A percentile compares a stretch with the other conserved stretches of the same genome.
These are phyloP conservation scores for Montipora cactus DNA, from an alignment of 64 coral and sea anemone species.

Conservation along the genomic window DNA sequence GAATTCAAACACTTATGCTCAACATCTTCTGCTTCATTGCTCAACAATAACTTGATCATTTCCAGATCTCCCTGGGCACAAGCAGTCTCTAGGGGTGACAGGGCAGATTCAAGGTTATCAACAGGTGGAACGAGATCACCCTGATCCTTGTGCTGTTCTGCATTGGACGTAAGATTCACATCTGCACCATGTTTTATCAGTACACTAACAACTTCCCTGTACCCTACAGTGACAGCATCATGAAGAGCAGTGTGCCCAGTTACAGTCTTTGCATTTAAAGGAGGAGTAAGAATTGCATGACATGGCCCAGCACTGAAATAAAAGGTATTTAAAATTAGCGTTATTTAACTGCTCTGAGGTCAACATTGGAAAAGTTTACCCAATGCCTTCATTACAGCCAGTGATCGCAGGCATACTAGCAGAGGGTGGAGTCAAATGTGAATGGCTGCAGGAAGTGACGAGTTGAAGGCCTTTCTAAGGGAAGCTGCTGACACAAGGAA, in stretches of 20 bases:
- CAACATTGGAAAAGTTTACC: not conserved
- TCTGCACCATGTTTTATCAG: constrained; percentile 76
- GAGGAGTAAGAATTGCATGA: constrained; percentile 47
- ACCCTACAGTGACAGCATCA: constrained; percentile 81
- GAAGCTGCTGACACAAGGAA: too few relatives aligned
- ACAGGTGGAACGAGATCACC: not conserved
- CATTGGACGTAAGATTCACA: constrained; percentile 65
- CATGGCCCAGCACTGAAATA: constrained; percentile 80
- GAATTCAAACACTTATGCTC: constrained; percentile 70
- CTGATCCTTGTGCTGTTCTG: constrained; percentile 6
- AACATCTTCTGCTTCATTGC: constrained; percentile 77
- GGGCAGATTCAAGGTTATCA: not conserved
- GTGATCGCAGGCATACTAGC: too few relatives aligned
- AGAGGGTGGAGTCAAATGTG: too few relatives aligned
- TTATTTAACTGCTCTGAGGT: not conserved
- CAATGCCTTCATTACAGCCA: too few relatives aligned
- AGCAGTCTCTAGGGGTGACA: constrained; percentile 57
- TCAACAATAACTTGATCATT: constrained; percentile 73
- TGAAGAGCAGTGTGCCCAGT: constrained; percentile 92
- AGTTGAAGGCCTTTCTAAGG: too few relatives aligned
- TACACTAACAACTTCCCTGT: constrained; percentile 78
- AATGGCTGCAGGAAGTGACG: too few relatives aligned
- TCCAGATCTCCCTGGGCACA: constrained; percentile 68
- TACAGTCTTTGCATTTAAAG: constrained; percentile 78
- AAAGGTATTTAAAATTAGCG: not conserved